Evolutionary conservation across 2,113 vertebrate species (phyloP).

Genomic region (Hippocampus guttulatus): DNA sequence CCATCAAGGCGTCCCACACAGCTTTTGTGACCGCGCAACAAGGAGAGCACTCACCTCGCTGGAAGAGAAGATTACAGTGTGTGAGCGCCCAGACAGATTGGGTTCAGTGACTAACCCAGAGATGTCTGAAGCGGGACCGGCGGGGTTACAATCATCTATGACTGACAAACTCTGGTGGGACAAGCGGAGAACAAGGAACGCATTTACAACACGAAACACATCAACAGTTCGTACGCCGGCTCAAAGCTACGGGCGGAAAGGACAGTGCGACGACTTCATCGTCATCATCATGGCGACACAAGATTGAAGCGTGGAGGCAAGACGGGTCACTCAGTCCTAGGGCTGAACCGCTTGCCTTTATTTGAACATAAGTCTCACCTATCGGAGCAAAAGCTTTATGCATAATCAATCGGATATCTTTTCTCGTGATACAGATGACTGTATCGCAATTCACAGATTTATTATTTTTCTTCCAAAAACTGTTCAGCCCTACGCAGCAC

Average conservation of each 20-base stretch:
- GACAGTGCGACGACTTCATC: neutral
- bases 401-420: too few relatives aligned
- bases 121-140: conserved; percentile 84
- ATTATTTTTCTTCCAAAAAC: too few relatives aligned
- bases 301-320: conserved; percentile 18
- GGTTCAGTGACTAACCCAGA: conserved; percentile 90
- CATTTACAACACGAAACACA: conserved; percentile 72
- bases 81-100: conserved; percentile 89
- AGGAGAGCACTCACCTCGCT: conserved; percentile 85
- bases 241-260: conserved; percentile 5
- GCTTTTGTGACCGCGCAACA: conserved; percentile 62
- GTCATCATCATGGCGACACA: neutral
- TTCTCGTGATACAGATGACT: too few relatives aligned
- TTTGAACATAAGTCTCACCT: too few relatives aligned
- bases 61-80: conserved; percentile 94
- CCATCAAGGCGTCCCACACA: conserved; percentile 48
- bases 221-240: conserved; percentile 21
- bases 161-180: conserved; percentile 92
- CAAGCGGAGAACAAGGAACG: conserved; percentile 82
- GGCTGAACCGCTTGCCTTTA: too few relatives aligned
- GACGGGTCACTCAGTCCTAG: neutral
- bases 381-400: too few relatives aligned
- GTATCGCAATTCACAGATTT: too few relatives aligned
- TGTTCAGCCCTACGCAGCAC: conserved; percentile 9
- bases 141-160: conserved; percentile 87